These are phyloP conservation scores for Umimayanthus kanabou DNA, from an alignment of 92 coral and sea anemone genomes.

Conservation along the genomic window DNA sequence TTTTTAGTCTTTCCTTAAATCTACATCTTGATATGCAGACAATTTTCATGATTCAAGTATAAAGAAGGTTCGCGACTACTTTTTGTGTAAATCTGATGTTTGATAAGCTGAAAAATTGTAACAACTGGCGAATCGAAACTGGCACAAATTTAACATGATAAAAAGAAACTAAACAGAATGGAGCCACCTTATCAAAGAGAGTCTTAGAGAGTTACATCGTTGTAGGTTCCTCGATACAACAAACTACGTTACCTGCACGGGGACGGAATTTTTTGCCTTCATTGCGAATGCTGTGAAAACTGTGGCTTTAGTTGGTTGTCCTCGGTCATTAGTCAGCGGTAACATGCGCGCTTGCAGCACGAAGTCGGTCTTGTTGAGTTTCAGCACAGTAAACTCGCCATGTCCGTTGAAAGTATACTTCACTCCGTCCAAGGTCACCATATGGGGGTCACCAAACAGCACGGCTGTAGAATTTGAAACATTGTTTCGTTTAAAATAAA, in stretches of 20 bases:
- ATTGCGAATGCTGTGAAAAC: conserved; percentile 72
- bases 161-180: not conserved
- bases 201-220: no score
- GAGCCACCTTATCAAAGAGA: conserved; percentile 26
- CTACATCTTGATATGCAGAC: no score
- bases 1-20: no score
- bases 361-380: conserved; percentile 56
- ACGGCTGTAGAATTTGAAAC: conserved; percentile 43
- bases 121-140: no score
- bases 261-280: conserved; percentile 56
- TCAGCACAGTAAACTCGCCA: conserved; percentile 72
- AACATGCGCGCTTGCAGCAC: conserved; percentile 79
- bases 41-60: no score
- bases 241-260: conserved; percentile 57
- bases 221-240: no score
- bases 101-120: no score
- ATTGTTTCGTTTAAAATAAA: no score
- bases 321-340: conserved; percentile 50
- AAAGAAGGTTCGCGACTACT: no score
- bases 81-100: no score
- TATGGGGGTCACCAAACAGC: conserved; percentile 89
- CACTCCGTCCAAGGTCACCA: conserved; percentile 83
- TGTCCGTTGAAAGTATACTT: conserved; percentile 85
- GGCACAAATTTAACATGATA: no score
- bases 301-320: conserved; percentile 53